These are phyloP conservation scores for Andricus quercusramuli DNA, from an alignment of 2,888 invertebrate genomes.

Conservation along the genomic window DNA sequence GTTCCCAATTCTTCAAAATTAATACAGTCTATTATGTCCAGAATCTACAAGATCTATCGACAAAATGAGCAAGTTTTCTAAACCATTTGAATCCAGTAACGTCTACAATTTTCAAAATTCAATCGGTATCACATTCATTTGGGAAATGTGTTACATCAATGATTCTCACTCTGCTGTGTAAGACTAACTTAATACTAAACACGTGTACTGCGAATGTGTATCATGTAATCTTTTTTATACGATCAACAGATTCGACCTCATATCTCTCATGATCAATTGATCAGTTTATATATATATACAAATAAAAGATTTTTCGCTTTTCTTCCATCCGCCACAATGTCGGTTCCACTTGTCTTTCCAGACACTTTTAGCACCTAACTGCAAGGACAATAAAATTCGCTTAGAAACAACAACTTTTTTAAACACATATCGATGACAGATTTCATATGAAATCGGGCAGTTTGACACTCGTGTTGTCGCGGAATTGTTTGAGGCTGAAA, in stretches of 20 bases:
- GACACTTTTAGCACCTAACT: slow-evolving; percentile 68
- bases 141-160: slow-evolving; percentile 12
- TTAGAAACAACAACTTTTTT: background rate
- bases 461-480: too few relatives aligned
- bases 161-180: slow-evolving; percentile 15
- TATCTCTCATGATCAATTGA: background rate
- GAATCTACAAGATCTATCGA: background rate
- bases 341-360: slow-evolving; percentile 51
- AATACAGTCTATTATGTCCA: background rate
- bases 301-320: slow-evolving; percentile 47
- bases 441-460: too few relatives aligned
- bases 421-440: too few relatives aligned
- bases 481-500: too few relatives aligned
- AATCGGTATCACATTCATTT: slow-evolving; percentile 3
- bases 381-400: slow-evolving; percentile 54
- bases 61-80: background rate
- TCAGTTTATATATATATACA: slow-evolving; percentile 46
- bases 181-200: slow-evolving; percentile 8
- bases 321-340: slow-evolving; percentile 46
- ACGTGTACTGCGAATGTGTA: slow-evolving; percentile 8
- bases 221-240: slow-evolving; percentile 9
- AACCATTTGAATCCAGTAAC: background rate
- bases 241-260: background rate
- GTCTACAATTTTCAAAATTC: background rate
- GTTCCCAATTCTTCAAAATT: background rate